phyloP scores from a whole-genome alignment of 2,113 vertebrate species.

The Prunella fulvescens region DNA sequence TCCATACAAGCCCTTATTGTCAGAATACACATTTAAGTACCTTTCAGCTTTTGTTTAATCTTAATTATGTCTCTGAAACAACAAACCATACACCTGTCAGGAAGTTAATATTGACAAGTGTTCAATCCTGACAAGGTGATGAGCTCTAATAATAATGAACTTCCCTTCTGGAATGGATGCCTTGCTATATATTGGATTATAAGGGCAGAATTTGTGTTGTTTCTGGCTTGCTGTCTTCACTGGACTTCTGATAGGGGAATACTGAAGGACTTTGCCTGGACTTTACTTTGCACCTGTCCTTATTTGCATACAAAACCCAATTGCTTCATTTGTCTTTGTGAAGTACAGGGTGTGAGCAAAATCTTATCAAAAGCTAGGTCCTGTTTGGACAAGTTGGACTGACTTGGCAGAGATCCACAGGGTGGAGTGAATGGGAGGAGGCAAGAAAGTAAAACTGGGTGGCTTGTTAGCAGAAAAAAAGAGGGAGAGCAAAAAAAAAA shows the following conservation, averaged over 20 bases:
- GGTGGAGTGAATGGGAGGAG: slow-evolving; percentile 77
- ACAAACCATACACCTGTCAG: neutral
- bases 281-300: slow-evolving; percentile 73
- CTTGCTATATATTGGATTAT: neutral
- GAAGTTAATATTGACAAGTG: neutral
- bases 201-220: neutral
- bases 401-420: slow-evolving; percentile 72
- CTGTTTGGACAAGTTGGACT: slow-evolving; percentile 81
- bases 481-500: neutral
- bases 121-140: neutral
- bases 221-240: neutral
- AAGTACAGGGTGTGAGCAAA: slow-evolving; percentile 76
- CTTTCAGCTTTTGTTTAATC: neutral
- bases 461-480: slow-evolving; percentile 68
- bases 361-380: slow-evolving; percentile 77
- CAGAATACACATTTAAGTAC: neutral
- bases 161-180: neutral
- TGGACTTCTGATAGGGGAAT: neutral
- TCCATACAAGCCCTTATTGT: neutral
- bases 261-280: slow-evolving; percentile 30
- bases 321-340: slow-evolving; percentile 74
- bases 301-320: slow-evolving; percentile 73
- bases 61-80: slow-evolving; percentile 8
- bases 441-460: slow-evolving; percentile 75
- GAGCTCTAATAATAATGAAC: neutral